phyloP scores from a whole-genome alignment of 2,888 invertebrate species.

The Nomada ruficornis region DNA sequence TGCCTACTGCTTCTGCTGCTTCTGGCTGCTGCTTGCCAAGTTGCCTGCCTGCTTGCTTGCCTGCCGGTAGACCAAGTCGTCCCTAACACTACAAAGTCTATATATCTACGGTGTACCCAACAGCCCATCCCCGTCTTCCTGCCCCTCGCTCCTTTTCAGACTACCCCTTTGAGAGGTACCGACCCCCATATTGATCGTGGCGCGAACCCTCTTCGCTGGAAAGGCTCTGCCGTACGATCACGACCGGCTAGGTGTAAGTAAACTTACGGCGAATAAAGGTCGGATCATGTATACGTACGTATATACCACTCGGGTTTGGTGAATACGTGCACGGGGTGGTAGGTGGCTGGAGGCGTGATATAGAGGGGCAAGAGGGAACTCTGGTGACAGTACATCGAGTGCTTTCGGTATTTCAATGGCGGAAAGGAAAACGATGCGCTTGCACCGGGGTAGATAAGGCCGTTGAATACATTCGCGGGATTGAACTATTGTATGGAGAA shows the following conservation, averaged over 20 bases:
- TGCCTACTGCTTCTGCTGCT: slow-evolving; percentile 25
- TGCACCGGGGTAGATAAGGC: slow-evolving; percentile 53
- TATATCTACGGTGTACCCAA: slow-evolving; percentile 74
- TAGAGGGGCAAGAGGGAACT: slow-evolving; percentile 6
- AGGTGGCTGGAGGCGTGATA: slow-evolving; percentile 22
- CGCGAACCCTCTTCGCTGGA: slow-evolving; percentile 79
- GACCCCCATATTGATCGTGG: slow-evolving; percentile 81
- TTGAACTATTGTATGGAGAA: slow-evolving; percentile 41
- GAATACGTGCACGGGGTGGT: background rate
- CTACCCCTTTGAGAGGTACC: slow-evolving; percentile 73
- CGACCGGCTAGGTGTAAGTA: slow-evolving; percentile 75
- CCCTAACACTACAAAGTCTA: slow-evolving; percentile 79
- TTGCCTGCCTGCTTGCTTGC: slow-evolving; percentile 74
- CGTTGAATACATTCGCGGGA: slow-evolving; percentile 52
- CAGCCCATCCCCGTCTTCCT: slow-evolving; percentile 54
- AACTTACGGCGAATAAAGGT: slow-evolving; percentile 73
- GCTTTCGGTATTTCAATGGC: slow-evolving; percentile 54
- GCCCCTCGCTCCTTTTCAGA: slow-evolving; percentile 64
- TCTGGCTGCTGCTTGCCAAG: slow-evolving; percentile 64
- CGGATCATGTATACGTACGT: slow-evolving; percentile 31
- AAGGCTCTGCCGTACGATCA: slow-evolving; percentile 63
- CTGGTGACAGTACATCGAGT: slow-evolving; percentile 58
- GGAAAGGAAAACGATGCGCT: slow-evolving; percentile 51
- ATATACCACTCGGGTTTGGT: background rate
- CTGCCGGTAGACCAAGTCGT: slow-evolving; percentile 78